Evolutionary conservation across 2,888 invertebrate genomes (phyloP).

Genomic region (Drosophila prolongata): DNA sequence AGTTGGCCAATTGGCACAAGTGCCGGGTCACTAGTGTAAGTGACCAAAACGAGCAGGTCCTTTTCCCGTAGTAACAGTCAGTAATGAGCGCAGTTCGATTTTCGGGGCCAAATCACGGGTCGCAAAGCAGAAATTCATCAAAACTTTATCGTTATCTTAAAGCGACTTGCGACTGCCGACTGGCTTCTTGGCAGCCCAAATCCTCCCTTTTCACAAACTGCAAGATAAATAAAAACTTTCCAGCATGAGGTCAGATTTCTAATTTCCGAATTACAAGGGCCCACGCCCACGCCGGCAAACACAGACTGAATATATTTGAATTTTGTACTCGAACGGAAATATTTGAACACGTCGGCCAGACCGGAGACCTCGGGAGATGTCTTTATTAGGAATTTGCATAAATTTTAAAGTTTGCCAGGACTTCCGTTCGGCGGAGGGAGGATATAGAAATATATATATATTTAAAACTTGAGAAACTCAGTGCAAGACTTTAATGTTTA

Average conservation of each 20-base stretch:
- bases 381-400: conserved; percentile 65
- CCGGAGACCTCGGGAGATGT: conserved; percentile 29
- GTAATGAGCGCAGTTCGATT: conserved; percentile 29
- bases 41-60: conserved; percentile 26
- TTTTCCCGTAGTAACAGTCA: conserved; percentile 1
- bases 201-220: conserved; percentile 22
- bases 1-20: conserved; percentile 57
- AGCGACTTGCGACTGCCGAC: conserved; percentile 14
- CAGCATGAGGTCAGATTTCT: conserved; percentile 67
- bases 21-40: conserved; percentile 14
- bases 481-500: conserved; percentile 37
- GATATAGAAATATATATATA: conserved; percentile 21
- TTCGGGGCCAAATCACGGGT: conserved; percentile 5
- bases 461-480: conserved; percentile 16
- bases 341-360: conserved; percentile 44
- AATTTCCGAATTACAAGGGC: conserved; percentile 58
- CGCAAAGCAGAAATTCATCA: conserved; percentile 27
- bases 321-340: conserved; percentile 44
- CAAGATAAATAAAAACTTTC: conserved; percentile 59
- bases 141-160: conserved; percentile 34
- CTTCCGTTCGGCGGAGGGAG: conserved; percentile 11
- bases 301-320: conserved; percentile 43
- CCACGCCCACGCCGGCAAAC: conserved; percentile 22
- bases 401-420: conserved; percentile 50
- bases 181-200: conserved; percentile 19